Base-by-base conservation (phyloP, 2,888 invertebrate genomes). In the Mechanitis messenoides region DNA sequence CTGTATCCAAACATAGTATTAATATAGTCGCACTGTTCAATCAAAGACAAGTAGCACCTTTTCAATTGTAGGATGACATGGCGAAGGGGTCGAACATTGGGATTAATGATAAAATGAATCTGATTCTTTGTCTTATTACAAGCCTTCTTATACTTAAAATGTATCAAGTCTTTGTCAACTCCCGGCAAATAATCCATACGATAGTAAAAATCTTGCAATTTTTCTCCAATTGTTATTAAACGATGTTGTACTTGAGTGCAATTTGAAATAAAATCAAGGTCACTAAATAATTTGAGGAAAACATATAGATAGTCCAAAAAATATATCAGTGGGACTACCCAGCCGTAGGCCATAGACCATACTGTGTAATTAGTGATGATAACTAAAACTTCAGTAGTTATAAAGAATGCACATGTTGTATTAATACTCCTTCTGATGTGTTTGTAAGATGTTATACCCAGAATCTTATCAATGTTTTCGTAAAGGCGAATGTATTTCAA, bases 1-100 rank as follows among this genome's bases (percentile, higher is more conserved):
- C 69, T 63, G 1, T 68, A 56, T 46, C 71, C 70, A 50, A 64
- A 69, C 57, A 64, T 66, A 7, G 33, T 56, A 56, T 72, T 71
- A 31, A 71, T 58, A 59, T 63, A 70, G 12, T 68, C 64, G 9
- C 61, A 63, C 56, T 72, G 71, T 31, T 68, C 63, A 9, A 62
- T 59, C 35, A 72, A 58, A 12, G 70, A 61, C 20, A 68, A 56
- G 35, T 70, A 71, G 12, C 66, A 70, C 59, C 61, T 68, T 45
- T 53, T 65, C 9, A 71, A 59, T 56, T 57, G 56, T 3, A 57
- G 33, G 2, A 71, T 60, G 2, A 65, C 60, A 47, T 59, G 53
- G 0, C 59, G 46, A 46, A 47, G 47, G 12, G 60, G 60, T 38
- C 35, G 50, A 45, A 59, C 33, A 7, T 35, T 57, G 28, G 59